Percentiles rank a stretch among this genome's conserved stretches.
Conservation (phyloP, 2,888 invertebrate genomes). For the Drosophila colorata region DNA sequence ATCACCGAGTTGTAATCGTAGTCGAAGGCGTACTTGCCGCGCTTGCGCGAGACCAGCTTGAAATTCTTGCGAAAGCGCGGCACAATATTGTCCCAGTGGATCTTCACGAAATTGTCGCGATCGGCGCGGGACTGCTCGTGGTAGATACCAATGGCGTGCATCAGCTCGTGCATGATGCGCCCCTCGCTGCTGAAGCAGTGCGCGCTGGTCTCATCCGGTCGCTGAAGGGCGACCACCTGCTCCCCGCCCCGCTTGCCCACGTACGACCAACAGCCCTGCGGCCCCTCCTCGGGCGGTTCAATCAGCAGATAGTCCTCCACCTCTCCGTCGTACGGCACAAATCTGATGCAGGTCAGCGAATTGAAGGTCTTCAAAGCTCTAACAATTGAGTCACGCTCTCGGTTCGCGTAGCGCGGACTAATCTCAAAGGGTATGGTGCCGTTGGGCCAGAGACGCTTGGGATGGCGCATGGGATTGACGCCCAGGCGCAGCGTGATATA, state of each 20-base stretch:
- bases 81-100: conserved; percentile 88
- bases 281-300: conserved; percentile 88
- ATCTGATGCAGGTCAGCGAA: conserved; percentile 88
- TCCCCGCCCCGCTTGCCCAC: conserved; percentile 91
- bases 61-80: conserved; percentile 88
- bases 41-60: conserved; percentile 88
- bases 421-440: conserved; percentile 89
- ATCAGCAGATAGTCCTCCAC: conserved; percentile 88
- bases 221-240: conserved; percentile 90
- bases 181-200: conserved; percentile 90
- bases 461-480: conserved; percentile 88
- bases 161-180: conserved; percentile 91
- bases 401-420: conserved; percentile 85
- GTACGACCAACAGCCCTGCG: conserved; percentile 91
- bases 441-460: conserved; percentile 88
- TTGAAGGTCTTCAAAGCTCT: conserved; percentile 88
- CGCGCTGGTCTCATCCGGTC: conserved; percentile 87
- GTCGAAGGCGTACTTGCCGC: conserved; percentile 89
- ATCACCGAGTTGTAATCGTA: conserved; percentile 93
- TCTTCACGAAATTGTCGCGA: conserved; percentile 88
- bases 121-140: conserved; percentile 93
- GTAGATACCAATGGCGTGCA: conserved; percentile 93
- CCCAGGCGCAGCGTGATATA: conserved; percentile 88
- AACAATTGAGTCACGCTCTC: conserved; percentile 87
- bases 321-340: conserved; percentile 89